These are phyloP conservation scores for Ammodytes dubius DNA, from an alignment of 2,113 vertebrate species.

Conservation along the genomic window DNA sequence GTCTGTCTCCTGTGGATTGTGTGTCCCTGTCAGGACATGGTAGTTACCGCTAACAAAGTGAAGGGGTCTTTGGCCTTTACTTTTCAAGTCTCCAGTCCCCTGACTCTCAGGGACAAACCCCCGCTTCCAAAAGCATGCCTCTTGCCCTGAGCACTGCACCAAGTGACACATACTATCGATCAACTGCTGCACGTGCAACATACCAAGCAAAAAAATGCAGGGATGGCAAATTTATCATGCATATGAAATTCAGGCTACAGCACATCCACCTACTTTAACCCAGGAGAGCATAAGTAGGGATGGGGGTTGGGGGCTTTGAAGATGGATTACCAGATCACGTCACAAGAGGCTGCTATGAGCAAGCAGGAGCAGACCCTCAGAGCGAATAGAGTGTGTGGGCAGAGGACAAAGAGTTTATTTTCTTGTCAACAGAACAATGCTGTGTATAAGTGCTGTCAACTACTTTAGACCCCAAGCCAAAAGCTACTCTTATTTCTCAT, in stretches of 20 bases:
- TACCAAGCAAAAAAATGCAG: slow-evolving; percentile 64
- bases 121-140: slow-evolving; percentile 46
- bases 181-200: slow-evolving; percentile 57
- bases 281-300: slow-evolving; percentile 28
- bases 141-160: slow-evolving; percentile 66
- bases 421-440: slow-evolving; percentile 48
- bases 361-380: slow-evolving; percentile 57
- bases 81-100: slow-evolving; percentile 39
- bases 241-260: slow-evolving; percentile 68
- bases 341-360: slow-evolving; percentile 60
- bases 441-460: slow-evolving; percentile 31
- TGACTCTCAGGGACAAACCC: slow-evolving; percentile 55
- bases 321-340: slow-evolving; percentile 76
- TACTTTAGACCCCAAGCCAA: slow-evolving; percentile 8
- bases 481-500: slow-evolving; percentile 14
- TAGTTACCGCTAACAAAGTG: slow-evolving; percentile 63
- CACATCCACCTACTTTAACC: slow-evolving; percentile 64
- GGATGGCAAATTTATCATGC: slow-evolving; percentile 74
- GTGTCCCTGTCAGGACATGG: slow-evolving; percentile 52
- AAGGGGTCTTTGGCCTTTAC: slow-evolving; percentile 59
- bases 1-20: slow-evolving; percentile 14
- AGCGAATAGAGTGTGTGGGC: slow-evolving; percentile 33
- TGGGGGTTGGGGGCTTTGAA: slow-evolving; percentile 53
- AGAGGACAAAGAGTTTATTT: slow-evolving; percentile 65
- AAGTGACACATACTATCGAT: slow-evolving; percentile 76